phyloP scores from a whole-genome alignment of 2,113 vertebrate genomes.

The Copsychus sechellarum region DNA sequence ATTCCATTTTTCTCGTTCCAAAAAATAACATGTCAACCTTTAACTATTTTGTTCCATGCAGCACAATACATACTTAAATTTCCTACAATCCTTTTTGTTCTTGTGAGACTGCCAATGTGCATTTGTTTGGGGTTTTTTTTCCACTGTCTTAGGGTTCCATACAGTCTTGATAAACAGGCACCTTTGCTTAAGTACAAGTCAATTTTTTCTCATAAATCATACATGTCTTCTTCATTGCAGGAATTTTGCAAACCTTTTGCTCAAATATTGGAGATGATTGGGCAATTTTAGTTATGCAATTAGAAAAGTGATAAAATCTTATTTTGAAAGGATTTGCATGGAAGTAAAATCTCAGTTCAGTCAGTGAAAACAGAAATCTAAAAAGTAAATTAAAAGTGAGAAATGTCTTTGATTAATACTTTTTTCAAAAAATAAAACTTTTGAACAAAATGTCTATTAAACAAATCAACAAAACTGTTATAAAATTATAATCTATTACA shows the following conservation, averaged over 20 bases:
- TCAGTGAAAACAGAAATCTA: background rate
- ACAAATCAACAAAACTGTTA: background rate
- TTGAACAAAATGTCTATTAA: background rate
- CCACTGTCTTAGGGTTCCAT: background rate
- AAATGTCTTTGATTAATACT: background rate
- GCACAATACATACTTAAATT: background rate
- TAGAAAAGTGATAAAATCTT: conserved; percentile 22
- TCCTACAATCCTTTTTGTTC: background rate
- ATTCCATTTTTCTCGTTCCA: conserved; percentile 64
- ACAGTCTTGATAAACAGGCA: background rate
- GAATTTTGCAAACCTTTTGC: background rate
- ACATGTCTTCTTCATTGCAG: background rate
- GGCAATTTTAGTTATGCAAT: background rate
- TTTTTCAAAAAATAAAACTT: background rate
- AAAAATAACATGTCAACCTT: conserved; percentile 55
- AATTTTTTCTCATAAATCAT: background rate
- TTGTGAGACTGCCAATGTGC: background rate
- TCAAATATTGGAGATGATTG: background rate
- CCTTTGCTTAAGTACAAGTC: background rate
- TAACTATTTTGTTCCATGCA: conserved; percentile 53
- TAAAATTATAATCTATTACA: background rate
- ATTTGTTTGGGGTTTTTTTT: background rate
- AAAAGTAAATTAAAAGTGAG: background rate
- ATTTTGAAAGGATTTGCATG: background rate
- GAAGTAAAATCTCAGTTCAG: background rate